Base-by-base conservation (phyloP, 2,888 invertebrate species). In the Ptychoptera albimana region DNA sequence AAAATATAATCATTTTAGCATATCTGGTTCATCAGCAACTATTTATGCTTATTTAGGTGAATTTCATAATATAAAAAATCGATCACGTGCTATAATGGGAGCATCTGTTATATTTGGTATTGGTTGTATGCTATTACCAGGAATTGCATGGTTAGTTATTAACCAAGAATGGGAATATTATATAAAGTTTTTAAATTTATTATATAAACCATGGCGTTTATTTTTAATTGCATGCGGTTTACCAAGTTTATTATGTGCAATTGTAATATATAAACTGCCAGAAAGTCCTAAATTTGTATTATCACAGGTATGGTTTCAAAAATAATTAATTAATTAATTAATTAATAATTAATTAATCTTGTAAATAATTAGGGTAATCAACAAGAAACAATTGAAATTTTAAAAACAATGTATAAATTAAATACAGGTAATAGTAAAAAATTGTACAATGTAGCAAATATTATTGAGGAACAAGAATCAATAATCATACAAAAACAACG, bases 1-100 rank as follows among this genome's bases (percentile, higher is more conserved):
- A n/a, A n/a, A n/a, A n/a, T n/a, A n/a, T n/a, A n/a, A n/a, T n/a
- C n/a, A n/a, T n/a, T n/a, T 2, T 41, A 64, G 63, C 43, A 53
- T 63, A 43, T 60, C 61, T 8, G 71, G 69, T 11, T 63, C 70
- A 8, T 68, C 71, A 8, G 67, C 70, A 1, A 65, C 69, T 8
- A 58, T 70, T 2, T 72, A 70, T 50, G 69, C 70, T 2, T 72
- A 68, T 51, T 57, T 68, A 12, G 70, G 72, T 8, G 72, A 72
- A 54, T 71, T 71, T 51, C 71, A 71, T 49, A 63, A 66, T 23
- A 55, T 61, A 35, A 58, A 55, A 39, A 60, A 63, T 37, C 60
- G 71, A 9, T 66, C 70, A 2, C 66, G 66, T 52, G 64, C 60
- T 6, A 59, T 64, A 8, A 58, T 62, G 57, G 57, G 58, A 13